phyloP scores from a whole-genome alignment of 2,888 invertebrate species.

The Catocala nupta region DNA sequence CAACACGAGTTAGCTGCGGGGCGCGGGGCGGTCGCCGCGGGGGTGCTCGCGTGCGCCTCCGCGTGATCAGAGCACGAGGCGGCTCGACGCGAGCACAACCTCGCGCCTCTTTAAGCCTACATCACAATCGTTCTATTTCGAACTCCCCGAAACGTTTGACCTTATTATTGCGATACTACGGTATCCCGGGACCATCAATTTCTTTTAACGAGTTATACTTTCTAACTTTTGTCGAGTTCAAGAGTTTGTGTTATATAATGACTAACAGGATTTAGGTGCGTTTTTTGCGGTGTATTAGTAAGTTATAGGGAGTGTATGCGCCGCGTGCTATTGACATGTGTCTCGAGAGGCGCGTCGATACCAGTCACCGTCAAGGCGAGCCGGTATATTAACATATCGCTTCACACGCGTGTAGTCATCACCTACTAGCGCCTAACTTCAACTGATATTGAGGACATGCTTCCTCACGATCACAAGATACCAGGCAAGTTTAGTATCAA shows the following conservation, averaged over 20 bases:
- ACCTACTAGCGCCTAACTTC: slow-evolving; percentile 2
- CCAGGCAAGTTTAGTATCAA: no score
- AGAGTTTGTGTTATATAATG: neutral
- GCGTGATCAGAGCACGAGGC: slow-evolving; percentile 19
- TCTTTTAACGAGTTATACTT: no score
- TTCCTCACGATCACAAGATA: neutral
- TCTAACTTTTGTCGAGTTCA: neutral
- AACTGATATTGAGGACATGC: neutral
- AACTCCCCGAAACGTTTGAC: neutral
- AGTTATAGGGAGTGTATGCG: slow-evolving; percentile 2
- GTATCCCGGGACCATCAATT: no score
- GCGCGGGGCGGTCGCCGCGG: slow-evolving; percentile 10
- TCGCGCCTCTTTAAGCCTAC: slow-evolving; percentile 1
- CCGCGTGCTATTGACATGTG: slow-evolving; percentile 15
- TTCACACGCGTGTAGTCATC: slow-evolving; percentile 14
- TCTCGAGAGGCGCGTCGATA: slow-evolving; percentile 13
- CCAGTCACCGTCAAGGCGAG: slow-evolving; percentile 50
- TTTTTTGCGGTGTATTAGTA: slow-evolving; percentile 1
- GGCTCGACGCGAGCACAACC: neutral
- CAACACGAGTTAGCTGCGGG: slow-evolving; percentile 28
- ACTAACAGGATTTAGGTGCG: neutral
- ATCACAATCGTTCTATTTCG: slow-evolving; percentile 7
- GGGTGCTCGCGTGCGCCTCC: slow-evolving; percentile 13
- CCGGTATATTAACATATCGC: slow-evolving; percentile 50
- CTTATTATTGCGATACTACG: neutral